Evolutionary conservation across 2,113 vertebrate genomes (phyloP).

Genomic region (Corydoras maculifer): DNA sequence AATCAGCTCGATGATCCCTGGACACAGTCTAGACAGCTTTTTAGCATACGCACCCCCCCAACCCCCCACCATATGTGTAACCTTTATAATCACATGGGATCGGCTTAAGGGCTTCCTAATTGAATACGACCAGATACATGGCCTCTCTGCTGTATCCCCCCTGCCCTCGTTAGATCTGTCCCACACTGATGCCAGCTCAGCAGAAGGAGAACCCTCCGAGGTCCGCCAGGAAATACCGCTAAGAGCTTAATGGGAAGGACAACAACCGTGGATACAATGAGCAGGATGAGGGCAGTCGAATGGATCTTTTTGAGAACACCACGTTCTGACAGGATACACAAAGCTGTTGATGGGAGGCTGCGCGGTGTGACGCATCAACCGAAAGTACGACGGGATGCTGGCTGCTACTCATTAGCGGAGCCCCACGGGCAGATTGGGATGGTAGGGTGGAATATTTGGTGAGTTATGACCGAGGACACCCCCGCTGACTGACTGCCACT

Average conservation of each 20-base stretch:
- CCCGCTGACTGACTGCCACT: neutral
- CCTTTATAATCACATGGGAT: neutral
- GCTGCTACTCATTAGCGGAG: slow-evolving; percentile 35
- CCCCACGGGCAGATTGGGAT: slow-evolving; percentile 22
- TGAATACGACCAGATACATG: slow-evolving; percentile 37
- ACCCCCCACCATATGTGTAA: slow-evolving; percentile 13
- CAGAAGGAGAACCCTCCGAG: neutral
- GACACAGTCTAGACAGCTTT: slow-evolving; percentile 31
- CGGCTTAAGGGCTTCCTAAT: slow-evolving; percentile 36
- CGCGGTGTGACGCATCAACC: too few species aligned
- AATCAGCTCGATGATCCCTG: slow-evolving; percentile 27
- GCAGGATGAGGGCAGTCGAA: slow-evolving; percentile 13
- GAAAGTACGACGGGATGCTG: neutral
- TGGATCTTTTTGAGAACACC: slow-evolving; percentile 7
- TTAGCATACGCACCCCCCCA: slow-evolving; percentile 20
- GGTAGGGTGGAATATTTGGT: slow-evolving; percentile 12
- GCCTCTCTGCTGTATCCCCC: slow-evolving; percentile 15
- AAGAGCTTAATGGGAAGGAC: neutral
- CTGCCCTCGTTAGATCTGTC: neutral
- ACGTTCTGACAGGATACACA: neutral
- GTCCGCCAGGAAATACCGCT: neutral
- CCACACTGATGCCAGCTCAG: slow-evolving; percentile 13
- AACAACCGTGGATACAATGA: neutral
- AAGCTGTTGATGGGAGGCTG: neutral
- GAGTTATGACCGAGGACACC: slow-evolving; percentile 20